Evolutionary conservation across 2,888 invertebrate genomes (phyloP), one percentile per base, ranked within the genome.

Genomic region (Andrena dorsata): DNA sequence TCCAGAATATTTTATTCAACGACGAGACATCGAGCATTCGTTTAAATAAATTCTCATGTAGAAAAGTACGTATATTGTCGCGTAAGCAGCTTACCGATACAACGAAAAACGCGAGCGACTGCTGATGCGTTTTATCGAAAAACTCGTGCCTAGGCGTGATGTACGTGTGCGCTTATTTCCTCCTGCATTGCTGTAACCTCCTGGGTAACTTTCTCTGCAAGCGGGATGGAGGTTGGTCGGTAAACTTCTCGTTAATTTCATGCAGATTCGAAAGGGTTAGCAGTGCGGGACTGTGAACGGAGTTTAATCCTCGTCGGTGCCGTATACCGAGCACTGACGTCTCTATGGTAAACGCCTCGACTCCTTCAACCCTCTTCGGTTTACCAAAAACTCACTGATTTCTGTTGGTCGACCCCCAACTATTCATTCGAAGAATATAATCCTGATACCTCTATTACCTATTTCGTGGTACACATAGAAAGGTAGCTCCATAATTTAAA

Each of bases 221-320:
- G 60, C 68, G 64, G 69, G 51, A 61, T 61, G 65, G 77, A 49
- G 61, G 65, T 82, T 76, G 76, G 78, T 83, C 75, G 74, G 77
- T 83, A 82, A 84, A 83, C 81, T 86, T 83, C 28, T 80, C 86
- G 84, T 90, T 90, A 89, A 87, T 88, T 89, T 86, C 87, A 89
- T 86, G 89, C 86, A 88, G 88, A 90, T 90, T 90, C 76, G 76
- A 83, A 82, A 82, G 85, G 82, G 88, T 88, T 86, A 78, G 66
- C 80, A 56, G 76, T 60, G 79, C 84, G 51, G 80, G 66, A 49
- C 69, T 70, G 76, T 74, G 87, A 88, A 81, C 82, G 74, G 75
- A 71, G 78, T 85, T 83, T 88, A 88, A 88, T 85, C 77, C 85
- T 78, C 70, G 49, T 60, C 76, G 72, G 76, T 77, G 77, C 68